Base-by-base conservation (phyloP, 92 coral and sea anemone genomes). In the Siderastrea siderea region DNA sequence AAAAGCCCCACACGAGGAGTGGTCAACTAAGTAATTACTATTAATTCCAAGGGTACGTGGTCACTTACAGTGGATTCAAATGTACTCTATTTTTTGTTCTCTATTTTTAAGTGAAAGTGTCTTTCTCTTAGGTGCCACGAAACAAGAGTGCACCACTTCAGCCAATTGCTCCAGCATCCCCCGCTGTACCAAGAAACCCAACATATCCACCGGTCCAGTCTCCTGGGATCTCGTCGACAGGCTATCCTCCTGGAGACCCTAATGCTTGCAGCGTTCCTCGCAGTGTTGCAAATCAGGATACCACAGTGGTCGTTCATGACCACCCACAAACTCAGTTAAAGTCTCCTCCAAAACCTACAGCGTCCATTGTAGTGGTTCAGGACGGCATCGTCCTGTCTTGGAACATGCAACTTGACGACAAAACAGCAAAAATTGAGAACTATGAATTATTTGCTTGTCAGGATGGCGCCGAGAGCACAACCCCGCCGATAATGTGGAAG, bases 401-500 rank as follows among this genome's bases (percentile, higher is more conserved):
- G 99, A 95, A 94, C 73, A 94, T 98, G 93, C 68, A 84, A n/a
- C 79, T 90, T 54, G 98, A 92, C 26, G 93, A 94, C n/a, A 85
- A 75, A 7, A 74, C 84, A 77, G 93, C 90, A 5, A 77, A 80
- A 61, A 95, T 98, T 58, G 99, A 95, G 74, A 93, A 92, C 72
- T 98, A 97, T 46, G 98, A 98, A 77, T 84, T 98, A 68, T 98
- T 98, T 74, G 99, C 99, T 4, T 93, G 96, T 49, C 99, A 98
- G 66, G 96, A 98, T 66, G 95, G 87, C 79, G 86, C 86, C 49
- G 88, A 91, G 54, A 82, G 83, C 62, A 84, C 87, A 12, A 88
- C 46, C 43, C 94, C 95, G 47, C 95, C 99, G 8, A 91, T 92
- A 8, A 80, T 87, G 84, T 98, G 99, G 99, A 98, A 95, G 79